These are phyloP conservation scores for Odobenus rosmarus DNA, from an alignment of 2,113 vertebrate species.

Conservation along the genomic window DNA sequence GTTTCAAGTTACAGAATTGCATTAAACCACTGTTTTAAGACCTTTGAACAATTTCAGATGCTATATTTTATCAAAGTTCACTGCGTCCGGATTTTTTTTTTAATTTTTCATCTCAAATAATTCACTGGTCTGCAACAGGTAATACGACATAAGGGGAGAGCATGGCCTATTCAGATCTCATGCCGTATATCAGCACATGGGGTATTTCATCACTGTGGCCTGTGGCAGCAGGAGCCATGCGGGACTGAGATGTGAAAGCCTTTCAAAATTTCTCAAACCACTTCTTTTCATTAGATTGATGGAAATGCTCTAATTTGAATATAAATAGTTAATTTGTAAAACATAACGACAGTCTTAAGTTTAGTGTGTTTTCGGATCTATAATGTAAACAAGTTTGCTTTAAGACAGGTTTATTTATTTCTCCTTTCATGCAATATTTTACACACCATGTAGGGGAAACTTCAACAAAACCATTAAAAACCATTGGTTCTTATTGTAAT, in stretches of 20 bases:
- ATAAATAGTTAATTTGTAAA: conserved; percentile 78
- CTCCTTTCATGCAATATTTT: conserved; percentile 86
- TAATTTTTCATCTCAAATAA: conserved; percentile 84
- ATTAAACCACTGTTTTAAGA: conserved; percentile 83
- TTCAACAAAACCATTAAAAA: conserved; percentile 86
- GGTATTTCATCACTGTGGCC: conserved; percentile 81
- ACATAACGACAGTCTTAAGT: conserved; percentile 81
- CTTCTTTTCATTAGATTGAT: conserved; percentile 81
- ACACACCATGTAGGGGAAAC: conserved; percentile 84
- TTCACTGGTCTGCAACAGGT: conserved; percentile 83
- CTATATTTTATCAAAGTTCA: conserved; percentile 86
- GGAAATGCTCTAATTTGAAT: conserved; percentile 81
- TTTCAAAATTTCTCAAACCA: conserved; percentile 82
- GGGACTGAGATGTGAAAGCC: conserved; percentile 83
- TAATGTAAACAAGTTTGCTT: conserved; percentile 83
- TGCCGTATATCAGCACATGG: conserved; percentile 86
- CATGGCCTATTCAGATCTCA: conserved; percentile 85
- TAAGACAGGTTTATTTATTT: conserved; percentile 88
- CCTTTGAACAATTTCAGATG: conserved; percentile 82
- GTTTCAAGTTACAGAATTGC: conserved; percentile 83
- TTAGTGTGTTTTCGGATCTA: conserved; percentile 83
- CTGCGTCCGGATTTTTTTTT: conserved; percentile 79
- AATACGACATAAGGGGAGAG: conserved; percentile 83
- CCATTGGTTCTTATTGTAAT: conserved; percentile 84
- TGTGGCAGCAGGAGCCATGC: conserved; percentile 74